Evolutionary conservation across 2,797 vertebrate genomes (phyloP), one percentile per base, ranked within the genome.

Genomic region (Tachyglossus aculeatus): DNA sequence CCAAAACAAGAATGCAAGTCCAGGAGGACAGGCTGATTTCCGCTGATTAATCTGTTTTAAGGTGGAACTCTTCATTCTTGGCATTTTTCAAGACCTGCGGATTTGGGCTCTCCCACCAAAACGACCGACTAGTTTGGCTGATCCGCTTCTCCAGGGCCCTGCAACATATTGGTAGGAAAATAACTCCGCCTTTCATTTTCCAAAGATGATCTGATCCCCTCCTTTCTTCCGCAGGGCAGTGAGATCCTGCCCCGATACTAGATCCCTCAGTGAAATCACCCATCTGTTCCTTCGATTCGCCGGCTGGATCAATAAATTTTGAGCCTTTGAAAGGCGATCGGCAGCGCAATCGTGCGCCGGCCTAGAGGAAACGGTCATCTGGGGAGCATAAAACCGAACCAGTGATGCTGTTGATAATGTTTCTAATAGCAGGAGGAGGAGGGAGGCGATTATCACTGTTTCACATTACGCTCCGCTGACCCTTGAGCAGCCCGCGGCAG

Each of bases 261-360:
- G 66, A 80, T 66, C 77, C 22, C 45, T 63, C 58, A 71, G 67
- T 8, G 57, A 67, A 77, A 71, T 14, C 39, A 80, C 78, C 72
- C 62, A 51, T n/a, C 54, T 34, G 55, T 37, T 73, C 47, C 22
- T 74, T 75, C 18, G 41, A 27, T 54, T 61, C 52, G 69, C 36
- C 33, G 67, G 31, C 75, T 10, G 68, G 66, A 27, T 70, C 66
- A 57, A 25, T 6, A 39, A 67, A 71, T 40, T 55, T 47, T 75
- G 71, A 59, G 37, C 27, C 40, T 60, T 21, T 41, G 27, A 74
- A 83, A 82, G 13, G 6, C 4, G 72, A 71, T 58, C 52, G 55
- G 31, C 60, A 51, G n/a, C n/a, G 57, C 61, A 71, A 18, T 21
- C 52, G 56, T 2, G 40, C 31, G 6, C 25, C 57, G n/a, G 62